phyloP scores from a whole-genome alignment of 1,140 invertebrate genomes.

The Aphidius gifuensis region DNA sequence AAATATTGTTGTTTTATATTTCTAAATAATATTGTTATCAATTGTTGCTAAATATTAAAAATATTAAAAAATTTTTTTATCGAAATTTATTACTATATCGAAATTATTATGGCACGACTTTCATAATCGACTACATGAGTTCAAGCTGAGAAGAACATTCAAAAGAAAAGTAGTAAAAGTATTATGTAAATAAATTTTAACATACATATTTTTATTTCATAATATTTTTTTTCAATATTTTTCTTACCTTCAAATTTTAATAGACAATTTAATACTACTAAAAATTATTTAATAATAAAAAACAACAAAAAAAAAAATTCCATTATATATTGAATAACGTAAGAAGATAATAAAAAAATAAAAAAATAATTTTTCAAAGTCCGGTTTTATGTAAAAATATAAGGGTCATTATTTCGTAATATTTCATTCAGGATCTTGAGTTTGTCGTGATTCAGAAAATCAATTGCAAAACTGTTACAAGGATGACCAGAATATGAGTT shows the following conservation, averaged over 20 bases:
- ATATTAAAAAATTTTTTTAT: too few species aligned
- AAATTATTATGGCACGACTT: conserved; percentile 18
- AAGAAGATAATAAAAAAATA: neutral
- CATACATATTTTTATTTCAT: neutral
- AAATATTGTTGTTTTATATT: too few species aligned
- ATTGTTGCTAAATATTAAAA: too few species aligned
- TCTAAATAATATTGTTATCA: too few species aligned
- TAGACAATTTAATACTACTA: too few species aligned
- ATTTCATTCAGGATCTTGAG: neutral
- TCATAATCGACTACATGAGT: conserved; percentile 19
- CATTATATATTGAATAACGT: neutral
- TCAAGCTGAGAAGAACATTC: neutral
- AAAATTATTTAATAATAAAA: too few species aligned
- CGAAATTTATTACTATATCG: too few species aligned
- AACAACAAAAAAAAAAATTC: neutral
- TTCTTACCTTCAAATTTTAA: neutral
- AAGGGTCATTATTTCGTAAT: too few species aligned
- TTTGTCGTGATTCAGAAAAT: neutral
- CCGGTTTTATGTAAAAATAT: too few species aligned
- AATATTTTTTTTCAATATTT: neutral
- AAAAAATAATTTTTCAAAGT: too few species aligned
- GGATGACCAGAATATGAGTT: conserved; percentile 27
- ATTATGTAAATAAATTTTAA: conserved; percentile 19
- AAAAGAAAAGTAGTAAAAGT: conserved; percentile 14
- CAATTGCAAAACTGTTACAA: conserved; percentile 34